A percentile compares a stretch with the other conserved stretches of the same genome.
These are phyloP conservation scores for Leucopsar rothschildi DNA, from an alignment of 2,113 vertebrate species.

Conservation along the genomic window DNA sequence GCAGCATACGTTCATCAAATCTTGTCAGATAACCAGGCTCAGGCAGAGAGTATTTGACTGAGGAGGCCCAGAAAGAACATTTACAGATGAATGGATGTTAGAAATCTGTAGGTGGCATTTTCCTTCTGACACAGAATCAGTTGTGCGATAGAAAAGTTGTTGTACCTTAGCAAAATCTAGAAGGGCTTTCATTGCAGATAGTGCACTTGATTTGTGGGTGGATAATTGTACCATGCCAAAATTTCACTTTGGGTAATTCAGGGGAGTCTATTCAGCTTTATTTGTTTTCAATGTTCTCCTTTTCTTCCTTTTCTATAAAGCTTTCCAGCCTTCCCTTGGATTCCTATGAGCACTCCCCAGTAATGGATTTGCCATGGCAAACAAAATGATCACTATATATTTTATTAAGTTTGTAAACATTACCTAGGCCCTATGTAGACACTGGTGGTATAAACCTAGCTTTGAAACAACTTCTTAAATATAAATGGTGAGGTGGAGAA, in stretches of 20 bases:
- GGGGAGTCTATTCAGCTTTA: not conserved
- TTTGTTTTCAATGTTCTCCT: not conserved
- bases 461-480: not conserved
- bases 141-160: not conserved
- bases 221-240: not conserved
- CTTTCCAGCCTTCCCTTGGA: not conserved
- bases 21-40: not conserved
- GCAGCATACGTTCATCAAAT: not conserved
- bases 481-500: not conserved
- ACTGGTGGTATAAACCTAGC: not conserved
- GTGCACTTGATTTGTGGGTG: not conserved
- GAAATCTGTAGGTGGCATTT: not conserved
- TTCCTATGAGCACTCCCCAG: not conserved
- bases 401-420: not conserved
- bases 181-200: not conserved
- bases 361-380: not conserved
- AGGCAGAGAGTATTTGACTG: not conserved
- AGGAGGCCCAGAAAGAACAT: not conserved
- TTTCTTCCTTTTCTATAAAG: not conserved
- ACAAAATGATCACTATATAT: not conserved
- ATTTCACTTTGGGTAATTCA: not conserved
- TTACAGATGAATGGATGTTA: not conserved
- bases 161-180: not conserved
- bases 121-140: not conserved
- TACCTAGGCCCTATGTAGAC: not conserved